phyloP scores from a whole-genome alignment of 2,888 invertebrate genomes.

The Pseudeuparius sepicola region DNA sequence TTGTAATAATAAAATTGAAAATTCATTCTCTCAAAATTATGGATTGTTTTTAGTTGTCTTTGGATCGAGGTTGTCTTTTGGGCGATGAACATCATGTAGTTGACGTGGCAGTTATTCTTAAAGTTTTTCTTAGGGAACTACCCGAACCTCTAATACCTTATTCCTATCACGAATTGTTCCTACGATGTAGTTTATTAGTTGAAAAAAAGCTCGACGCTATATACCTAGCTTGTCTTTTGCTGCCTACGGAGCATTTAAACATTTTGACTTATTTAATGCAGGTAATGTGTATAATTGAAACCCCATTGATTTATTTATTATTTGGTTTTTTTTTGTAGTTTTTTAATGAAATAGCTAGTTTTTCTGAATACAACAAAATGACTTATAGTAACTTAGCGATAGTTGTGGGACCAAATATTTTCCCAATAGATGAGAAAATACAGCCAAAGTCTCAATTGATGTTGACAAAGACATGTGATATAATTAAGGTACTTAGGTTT shows the following conservation, averaged over 20 bases:
- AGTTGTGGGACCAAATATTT: slow-evolving; percentile 75
- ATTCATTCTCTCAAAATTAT: too few relatives aligned
- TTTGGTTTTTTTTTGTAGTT: too few relatives aligned
- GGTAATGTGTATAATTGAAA: slow-evolving; percentile 41
- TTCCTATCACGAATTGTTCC: slow-evolving; percentile 63
- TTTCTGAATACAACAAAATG: slow-evolving; percentile 72
- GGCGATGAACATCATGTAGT: slow-evolving; percentile 65
- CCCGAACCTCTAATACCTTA: slow-evolving; percentile 75
- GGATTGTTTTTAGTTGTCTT: slow-evolving; percentile 45
- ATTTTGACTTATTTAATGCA: slow-evolving; percentile 75
- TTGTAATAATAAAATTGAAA: too few relatives aligned
- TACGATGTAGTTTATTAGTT: slow-evolving; percentile 53
- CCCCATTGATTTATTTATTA: too few relatives aligned
- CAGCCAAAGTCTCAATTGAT: slow-evolving; percentile 42
- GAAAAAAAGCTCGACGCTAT: slow-evolving; percentile 52
- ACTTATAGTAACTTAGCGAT: slow-evolving; percentile 73
- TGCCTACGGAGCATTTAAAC: slow-evolving; percentile 69
- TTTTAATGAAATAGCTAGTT: slow-evolving; percentile 57
- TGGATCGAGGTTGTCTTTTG: slow-evolving; percentile 63
- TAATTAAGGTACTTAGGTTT: slow-evolving; percentile 24
- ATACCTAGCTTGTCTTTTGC: slow-evolving; percentile 55
- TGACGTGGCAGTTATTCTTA: slow-evolving; percentile 78
- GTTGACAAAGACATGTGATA: slow-evolving; percentile 28
- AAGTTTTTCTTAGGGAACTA: slow-evolving; percentile 73
- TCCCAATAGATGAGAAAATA: slow-evolving; percentile 59